A percentile compares a stretch with the other conserved stretches of the same genome.
Evolutionary conservation across 2,113 vertebrate species (phyloP).

Genomic region (Todiramphus saurophagus): DNA sequence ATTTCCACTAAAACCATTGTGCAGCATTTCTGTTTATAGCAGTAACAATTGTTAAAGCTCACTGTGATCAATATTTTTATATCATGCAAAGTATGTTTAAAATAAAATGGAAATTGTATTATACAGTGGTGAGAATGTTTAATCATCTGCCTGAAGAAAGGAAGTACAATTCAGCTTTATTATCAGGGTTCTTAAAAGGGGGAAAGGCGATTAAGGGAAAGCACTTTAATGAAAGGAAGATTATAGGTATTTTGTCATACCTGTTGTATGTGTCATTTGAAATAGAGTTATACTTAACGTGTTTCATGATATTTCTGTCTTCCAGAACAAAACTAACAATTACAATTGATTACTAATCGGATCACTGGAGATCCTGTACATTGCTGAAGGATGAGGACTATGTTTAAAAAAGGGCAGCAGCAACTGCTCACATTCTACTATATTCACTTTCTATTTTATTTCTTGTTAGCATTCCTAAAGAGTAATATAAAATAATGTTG

Average conservation of each 20-base stretch:
- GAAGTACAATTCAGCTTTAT: background rate
- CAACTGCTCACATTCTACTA: background rate
- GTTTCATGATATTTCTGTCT: background rate
- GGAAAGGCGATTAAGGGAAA: background rate
- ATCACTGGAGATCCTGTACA: background rate
- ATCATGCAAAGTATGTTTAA: conserved; percentile 89
- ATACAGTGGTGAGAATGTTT: conserved; percentile 69
- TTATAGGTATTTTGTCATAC: background rate
- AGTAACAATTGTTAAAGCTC: conserved; percentile 90
- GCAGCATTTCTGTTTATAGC: conserved; percentile 86
- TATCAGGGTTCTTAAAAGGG: background rate
- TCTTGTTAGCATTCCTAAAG: background rate
- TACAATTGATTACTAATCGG: background rate
- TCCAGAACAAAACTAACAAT: background rate
- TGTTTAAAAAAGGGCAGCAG: background rate
- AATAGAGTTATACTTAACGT: background rate
- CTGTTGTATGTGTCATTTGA: background rate
- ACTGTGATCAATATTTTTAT: conserved; percentile 98
- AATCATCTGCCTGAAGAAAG: background rate
- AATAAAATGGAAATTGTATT: conserved; percentile 87
- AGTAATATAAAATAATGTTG: background rate
- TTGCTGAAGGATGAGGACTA: background rate
- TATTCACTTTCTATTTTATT: background rate
- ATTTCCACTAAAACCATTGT: conserved; percentile 95
- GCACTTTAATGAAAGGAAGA: background rate